Base-by-base conservation (phyloP, 2,797 vertebrate genomes). In the Tapirus indicus region DNA sequence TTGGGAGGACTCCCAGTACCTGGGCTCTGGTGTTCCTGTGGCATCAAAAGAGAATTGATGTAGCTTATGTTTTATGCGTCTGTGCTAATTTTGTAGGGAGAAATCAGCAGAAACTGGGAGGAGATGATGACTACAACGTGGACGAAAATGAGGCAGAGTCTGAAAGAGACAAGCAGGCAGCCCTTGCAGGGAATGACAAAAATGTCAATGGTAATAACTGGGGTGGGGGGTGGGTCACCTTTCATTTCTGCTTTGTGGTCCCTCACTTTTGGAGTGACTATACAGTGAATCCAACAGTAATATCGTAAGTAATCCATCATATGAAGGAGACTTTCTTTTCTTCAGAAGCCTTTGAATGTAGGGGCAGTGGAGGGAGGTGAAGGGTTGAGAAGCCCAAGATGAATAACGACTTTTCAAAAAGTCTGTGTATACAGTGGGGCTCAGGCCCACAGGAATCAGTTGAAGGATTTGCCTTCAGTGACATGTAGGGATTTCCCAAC, bases 61-160 rank as follows among this genome's bases (percentile, higher is more conserved):
- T 58, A 27, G 54, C 41, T 93, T 69, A 12, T 32, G 23, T 88
- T 49, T 56, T 12, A 17, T 54, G 41, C 66, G 54, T 72, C 64
- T 91, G 2, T 56, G 52, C 58, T 77, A 1, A 64, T 41, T 90
- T 92, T 72, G 66, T 69, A 98, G 99, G 98, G 89, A 97, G 98
- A 62, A 99, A 98, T 29, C 98, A 99, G 91, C 98, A 99, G 75
- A 99, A 99, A 35, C 98, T 98, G 88, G 96, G 98, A 83, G 98
- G 98, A 0, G 99, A 99, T 90, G 98, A 99, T 0, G 99, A 99
- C 96, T 99, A 99, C 92, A 99, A 99, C n/a, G 98, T 99, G 54
- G 99, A 99, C 68, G 99, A 99, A 54, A 99, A 99, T 18, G 99
- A 99, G 97, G 99, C 99, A 0, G 99, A 99, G 94, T 99, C 99